Evolutionary conservation across 2,888 invertebrate genomes (phyloP), one percentile per base, ranked within the genome.

Genomic region (Eupithecia subfuscata): DNA sequence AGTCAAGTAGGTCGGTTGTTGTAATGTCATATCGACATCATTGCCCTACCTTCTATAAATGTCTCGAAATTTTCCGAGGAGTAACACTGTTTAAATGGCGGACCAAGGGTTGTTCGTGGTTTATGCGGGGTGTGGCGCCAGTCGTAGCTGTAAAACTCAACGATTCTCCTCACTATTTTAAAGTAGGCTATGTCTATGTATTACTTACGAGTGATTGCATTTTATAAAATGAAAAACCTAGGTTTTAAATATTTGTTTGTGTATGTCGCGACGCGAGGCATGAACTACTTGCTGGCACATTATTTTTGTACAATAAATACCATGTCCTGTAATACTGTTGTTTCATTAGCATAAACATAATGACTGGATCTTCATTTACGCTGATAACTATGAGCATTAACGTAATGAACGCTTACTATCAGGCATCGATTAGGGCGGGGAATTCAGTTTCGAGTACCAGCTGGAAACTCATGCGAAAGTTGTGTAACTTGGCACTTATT

Each of bases 251-350:
- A 89, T 92, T 92, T 92, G 93, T 94, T 93, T 92, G 93, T 94
- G 92, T 92, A 91, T 89, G 92, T 92, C 91, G 65, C 37, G 91
- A 92, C 64, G 90, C 90, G 92, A 92, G 89, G 89, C 92, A 93
- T 92, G 93, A 91, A 90, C 92, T 91, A 91, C 92, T 91, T 92
- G 92, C 93, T 93, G 93, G 94, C 94, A 94, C 94, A 94, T 92
- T 95, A 95, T 95, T 95, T 95, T 95, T 95, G 93, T 95, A 95
- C 93, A 95, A 95, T 95, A 95, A 94, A 94, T 93, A 94, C 92
- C 92, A 92, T 93, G 94, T 93, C 93, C 93, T 90, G 89, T 90
- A 89, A 87, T 84, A 86, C 78, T 82, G 84, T 93, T 91, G 93
- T 95, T 95, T 95, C 91, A 93, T 94, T 94, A 90, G 56, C 22